Evolutionary conservation across 92 coral and sea anemone species (phyloP), one percentile per base, ranked within the genome.

Genomic region (Porites cylindrica): DNA sequence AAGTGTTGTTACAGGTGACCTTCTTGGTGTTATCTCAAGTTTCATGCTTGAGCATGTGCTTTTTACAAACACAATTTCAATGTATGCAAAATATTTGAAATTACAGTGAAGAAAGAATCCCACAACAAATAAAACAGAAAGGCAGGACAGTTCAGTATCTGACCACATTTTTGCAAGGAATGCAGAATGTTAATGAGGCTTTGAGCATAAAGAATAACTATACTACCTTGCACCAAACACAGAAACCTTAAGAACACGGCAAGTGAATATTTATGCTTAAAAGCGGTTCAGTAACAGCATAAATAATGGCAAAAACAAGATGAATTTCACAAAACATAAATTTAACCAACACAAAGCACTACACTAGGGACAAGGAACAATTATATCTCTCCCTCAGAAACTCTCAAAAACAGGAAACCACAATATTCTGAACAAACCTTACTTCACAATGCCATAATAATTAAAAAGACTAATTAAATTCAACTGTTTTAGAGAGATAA

Each of bases 371-470:
- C 1, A 58, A 17, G 56, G 19, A 66, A 18, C n/a, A 0, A 38
- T 80, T 80, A 51, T 80, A 24, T 8, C 20, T 56, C 13, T 2
- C 67, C 53, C 26, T 18, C 51, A 69, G 73, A 81, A 67, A 7
- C 62, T 24, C 14, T 51, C 52, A 53, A 52, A 62, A 62, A 16
- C 76, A 81, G 85, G 85, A 69, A 81, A 54, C 77, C 85, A 81
- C 85, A 80, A 16, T 19, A 66, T 68, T 80, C 75, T 68, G 0
- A 43, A 4, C n/a, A 51, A 14, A 81, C 20, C 38, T 50, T 21
- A 52, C 29, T 8, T 20, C 51, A 80, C 85, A 68, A 80, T 80
- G 47, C 47, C 47, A 38, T 38, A 38, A 38, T 38, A 38, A 38
- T 38, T 38, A 29, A 68, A 16, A 69, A 52, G 14, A 17, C 61